Evolutionary conservation across 2,888 invertebrate species (phyloP).

Genomic region (Hedychridium roseum): DNA sequence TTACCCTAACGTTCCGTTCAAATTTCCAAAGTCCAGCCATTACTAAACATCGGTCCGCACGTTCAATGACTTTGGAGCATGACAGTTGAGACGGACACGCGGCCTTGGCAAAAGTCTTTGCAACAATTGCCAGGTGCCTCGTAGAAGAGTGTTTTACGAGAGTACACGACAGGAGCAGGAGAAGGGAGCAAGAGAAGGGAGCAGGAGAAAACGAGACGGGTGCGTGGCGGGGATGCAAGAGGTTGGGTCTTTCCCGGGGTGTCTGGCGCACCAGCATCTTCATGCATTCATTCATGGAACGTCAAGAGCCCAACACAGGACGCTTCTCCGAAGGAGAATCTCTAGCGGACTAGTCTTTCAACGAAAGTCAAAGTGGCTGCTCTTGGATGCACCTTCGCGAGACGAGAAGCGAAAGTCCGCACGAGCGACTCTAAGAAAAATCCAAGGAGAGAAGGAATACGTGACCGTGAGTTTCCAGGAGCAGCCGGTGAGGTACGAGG

Average conservation of each 20-base stretch:
- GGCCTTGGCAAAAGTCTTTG: no score
- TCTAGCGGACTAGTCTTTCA: no score
- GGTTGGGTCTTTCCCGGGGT: constrained; percentile 25
- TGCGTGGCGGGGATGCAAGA: constrained; percentile 13
- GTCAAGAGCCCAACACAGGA: no score
- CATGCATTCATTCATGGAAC: constrained; percentile 41
- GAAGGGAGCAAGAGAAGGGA: background rate
- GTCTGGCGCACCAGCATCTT: constrained; percentile 28
- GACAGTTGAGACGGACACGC: no score
- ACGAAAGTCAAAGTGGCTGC: no score
- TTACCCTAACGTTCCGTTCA: no score
- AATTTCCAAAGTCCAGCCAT: background rate
- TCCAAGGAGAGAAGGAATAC: constrained; percentile 10
- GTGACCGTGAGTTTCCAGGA: constrained; percentile 33
- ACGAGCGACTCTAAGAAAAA: constrained; percentile 3
- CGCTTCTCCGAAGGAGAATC: no score
- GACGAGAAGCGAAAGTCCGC: no score
- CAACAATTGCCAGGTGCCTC: no score
- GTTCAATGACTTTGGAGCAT: background rate
- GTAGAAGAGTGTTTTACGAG: background rate
- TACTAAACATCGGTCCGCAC: background rate
- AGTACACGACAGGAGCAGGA: background rate
- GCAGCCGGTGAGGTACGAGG: constrained; percentile 29
- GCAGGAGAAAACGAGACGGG: background rate
- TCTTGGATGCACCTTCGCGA: no score